Base-by-base conservation (phyloP, 1,140 invertebrate genomes). In the Nymphalis io region DNA sequence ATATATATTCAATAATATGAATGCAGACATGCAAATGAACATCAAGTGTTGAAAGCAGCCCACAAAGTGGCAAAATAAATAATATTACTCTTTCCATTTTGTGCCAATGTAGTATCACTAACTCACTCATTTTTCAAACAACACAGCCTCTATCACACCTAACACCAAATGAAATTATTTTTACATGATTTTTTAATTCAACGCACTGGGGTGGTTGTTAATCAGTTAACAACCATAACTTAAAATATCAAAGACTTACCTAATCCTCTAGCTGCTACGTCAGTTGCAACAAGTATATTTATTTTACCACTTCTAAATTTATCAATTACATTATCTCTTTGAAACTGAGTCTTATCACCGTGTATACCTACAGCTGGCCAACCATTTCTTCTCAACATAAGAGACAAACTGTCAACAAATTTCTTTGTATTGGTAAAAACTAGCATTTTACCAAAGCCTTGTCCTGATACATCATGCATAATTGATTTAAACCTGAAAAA, bases 361-460 rank as follows among this genome's bases (percentile, higher is more conserved):
- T 96, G 95, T 79, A 96, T 96, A 70, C 94, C 94, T 75, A 94
- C 92, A 16, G 94, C 95, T 44, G 93, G 94, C 94, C 90, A 93
- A 51, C 95, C 95, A 90, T 94, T 94, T 73, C 93, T 91, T 74
- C 93, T 92, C 83, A 96, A 93, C 75, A 89, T 85, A 40, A 93
- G 80, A 11, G 94, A 93, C 18, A 96, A 86, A 63, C 94, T 94
- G 89, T 97, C 96, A 21, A 95, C 95, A 87, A 96, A 97, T 75
- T 95, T 94, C 85, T 98, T 98, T 0, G 97, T 98, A 85, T 98
- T 97, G 51, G 96, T 95, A 88, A 98, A 98, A 60, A 98, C 95
- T 93, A 71, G 94, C 94, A 90, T 96, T 96, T 92, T 96, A 11
- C 83, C 96, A 64, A 95, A 94, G 64, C 94, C 94, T 69, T 96